Evolutionary conservation across 2,113 vertebrate species (phyloP).

Genomic region (Anoura caudifer): DNA sequence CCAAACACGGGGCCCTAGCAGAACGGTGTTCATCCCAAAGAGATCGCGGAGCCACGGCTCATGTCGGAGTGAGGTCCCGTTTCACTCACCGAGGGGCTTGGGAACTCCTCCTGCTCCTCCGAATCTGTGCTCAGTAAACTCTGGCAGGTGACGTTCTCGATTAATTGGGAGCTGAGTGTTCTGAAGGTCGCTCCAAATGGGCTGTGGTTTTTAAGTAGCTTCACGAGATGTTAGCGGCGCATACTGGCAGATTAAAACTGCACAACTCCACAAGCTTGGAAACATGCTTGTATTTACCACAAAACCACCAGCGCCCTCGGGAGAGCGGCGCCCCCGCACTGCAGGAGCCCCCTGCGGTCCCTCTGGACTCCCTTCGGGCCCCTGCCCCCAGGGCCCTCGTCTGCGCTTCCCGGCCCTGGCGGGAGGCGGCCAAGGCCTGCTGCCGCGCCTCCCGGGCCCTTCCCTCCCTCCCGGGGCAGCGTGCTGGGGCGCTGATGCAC

Average conservation of each 20-base stretch:
- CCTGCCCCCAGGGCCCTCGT: too few species aligned
- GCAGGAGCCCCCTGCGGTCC: background rate
- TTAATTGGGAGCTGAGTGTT: background rate
- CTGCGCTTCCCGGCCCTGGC: background rate
- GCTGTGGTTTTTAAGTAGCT: background rate
- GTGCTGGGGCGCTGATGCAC: too few species aligned
- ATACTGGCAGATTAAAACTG: background rate
- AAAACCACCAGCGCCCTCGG: background rate
- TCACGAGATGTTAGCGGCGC: background rate
- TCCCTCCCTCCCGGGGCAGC: background rate
- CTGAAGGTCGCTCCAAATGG: background rate
- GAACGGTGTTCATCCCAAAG: background rate
- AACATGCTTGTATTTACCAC: fast-evolving
- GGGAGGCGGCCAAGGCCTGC: background rate
- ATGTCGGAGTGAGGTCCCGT: background rate
- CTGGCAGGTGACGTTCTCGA: background rate
- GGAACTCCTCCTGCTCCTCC: background rate
- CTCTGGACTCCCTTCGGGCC: background rate
- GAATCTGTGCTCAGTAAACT: background rate
- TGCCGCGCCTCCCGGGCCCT: background rate
- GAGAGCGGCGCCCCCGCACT: background rate
- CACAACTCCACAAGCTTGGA: background rate
- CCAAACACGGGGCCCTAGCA: background rate
- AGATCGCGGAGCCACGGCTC: background rate
- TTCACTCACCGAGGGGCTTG: background rate